These are phyloP conservation scores for Lagocephalus sceleratus DNA, from an alignment of 2,797 vertebrate species.

Conservation along the genomic window DNA sequence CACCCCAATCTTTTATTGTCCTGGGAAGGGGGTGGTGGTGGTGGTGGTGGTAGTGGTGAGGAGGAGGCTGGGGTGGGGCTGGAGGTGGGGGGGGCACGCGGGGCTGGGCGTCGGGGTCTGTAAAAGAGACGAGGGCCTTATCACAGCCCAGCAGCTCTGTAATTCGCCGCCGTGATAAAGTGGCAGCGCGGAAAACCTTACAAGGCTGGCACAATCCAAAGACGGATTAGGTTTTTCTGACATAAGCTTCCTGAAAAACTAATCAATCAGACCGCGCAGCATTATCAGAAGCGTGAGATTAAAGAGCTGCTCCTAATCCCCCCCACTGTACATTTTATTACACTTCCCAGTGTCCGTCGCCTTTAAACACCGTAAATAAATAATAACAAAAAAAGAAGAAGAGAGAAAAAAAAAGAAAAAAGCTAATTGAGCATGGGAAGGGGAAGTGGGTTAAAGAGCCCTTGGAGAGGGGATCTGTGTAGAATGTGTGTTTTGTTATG, in stretches of 20 bases:
- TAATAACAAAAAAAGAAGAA: too few species aligned
- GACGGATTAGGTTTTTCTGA: constrained; percentile 94
- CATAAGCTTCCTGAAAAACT: constrained; percentile 95
- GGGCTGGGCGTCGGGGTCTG: constrained; percentile 65
- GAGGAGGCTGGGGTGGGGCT: neutral
- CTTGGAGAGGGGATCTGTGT: constrained; percentile 66
- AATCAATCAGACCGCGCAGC: constrained; percentile 91
- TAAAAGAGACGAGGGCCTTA: constrained; percentile 87
- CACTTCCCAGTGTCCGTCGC: constrained; percentile 73
- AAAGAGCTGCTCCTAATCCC: constrained; percentile 86
- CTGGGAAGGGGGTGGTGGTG: constrained; percentile 61
- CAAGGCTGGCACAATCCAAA: constrained; percentile 91
- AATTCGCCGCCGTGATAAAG: constrained; percentile 91
- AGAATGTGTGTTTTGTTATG: constrained; percentile 67
- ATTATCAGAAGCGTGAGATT: constrained; percentile 88
- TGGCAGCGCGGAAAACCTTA: constrained; percentile 87
- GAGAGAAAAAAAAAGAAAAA: constrained; percentile 42
- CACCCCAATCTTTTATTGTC: constrained; percentile 83
- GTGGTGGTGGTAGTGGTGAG: constrained; percentile 37
- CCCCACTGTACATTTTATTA: constrained; percentile 85
- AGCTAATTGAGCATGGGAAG: constrained; percentile 72
- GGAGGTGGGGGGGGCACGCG: constrained; percentile 53
- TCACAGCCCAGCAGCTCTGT: constrained; percentile 90
- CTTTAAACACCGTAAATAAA: constrained; percentile 78
- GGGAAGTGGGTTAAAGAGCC: constrained; percentile 63